Base-by-base conservation (phyloP, 2,113 vertebrate species). In the Myotis yumanensis region DNA sequence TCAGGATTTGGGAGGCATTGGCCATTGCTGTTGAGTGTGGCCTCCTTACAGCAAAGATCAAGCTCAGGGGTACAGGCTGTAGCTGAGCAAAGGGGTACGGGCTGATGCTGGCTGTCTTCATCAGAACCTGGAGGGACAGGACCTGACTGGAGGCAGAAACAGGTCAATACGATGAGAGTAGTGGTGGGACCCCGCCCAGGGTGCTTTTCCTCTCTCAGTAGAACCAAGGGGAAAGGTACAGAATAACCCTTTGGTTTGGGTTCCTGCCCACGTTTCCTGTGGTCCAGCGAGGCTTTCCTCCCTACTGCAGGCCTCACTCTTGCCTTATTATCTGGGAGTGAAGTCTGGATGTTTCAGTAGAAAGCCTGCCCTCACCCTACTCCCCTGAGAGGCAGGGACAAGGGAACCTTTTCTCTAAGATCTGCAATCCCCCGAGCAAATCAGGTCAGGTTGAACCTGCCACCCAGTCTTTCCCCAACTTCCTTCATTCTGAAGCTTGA, bases 401-500 rank as follows among this genome's bases (percentile, higher is more conserved):
- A 80, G 14, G 37, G 15, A 51, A 62, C 6, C 46, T 92, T 64
- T 22, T 11, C 18, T 22, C 48, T 64, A 25, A n/a, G 82, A 16
- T 73, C 82, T 95, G 32, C 0, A 7, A 32, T 20, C 11, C 23
- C 8, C 54, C 85, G 28, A 86, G 59, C 76, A 81, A 76, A 30
- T 86, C 71, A n/a, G 20, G 32, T 18, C 71, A n/a, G 43, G 43
- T 17, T 57, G 57, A 35, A 77, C 40, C 59, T 59, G 20, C 59
- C 35, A 28, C 64, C 3, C 17, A 11, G 10, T 62, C 62, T 77
- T 81, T 57, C n/a, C 23, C 83, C 57, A 81, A 17, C 30, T 37
- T 88, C 83, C 84, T 94, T 57, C 46, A 22, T 52, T 92, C 84
- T 54, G 80, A 89, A 73, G 43, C 90, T 96, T 90, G 37, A 90